phyloP scores from a whole-genome alignment of 1,140 invertebrate genomes.

The Triops longicaudatus region DNA sequence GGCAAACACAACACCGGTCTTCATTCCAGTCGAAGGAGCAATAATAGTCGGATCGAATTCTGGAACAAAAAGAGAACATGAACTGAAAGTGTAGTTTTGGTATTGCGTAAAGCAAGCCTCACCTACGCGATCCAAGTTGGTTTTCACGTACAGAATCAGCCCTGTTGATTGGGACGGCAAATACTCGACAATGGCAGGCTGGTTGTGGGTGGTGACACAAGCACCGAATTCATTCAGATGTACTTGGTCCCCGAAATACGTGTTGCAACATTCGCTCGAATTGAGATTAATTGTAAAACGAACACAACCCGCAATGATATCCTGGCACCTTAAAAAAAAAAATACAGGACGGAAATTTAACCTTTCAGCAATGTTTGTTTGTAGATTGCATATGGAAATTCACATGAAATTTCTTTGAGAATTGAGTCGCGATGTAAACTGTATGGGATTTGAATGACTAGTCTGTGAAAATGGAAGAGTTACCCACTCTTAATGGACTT shows the following conservation, averaged over 20 bases:
- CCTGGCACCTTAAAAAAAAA: no score
- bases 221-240: background rate
- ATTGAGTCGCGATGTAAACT: no score
- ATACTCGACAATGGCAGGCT: background rate
- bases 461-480: no score
- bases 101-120: background rate
- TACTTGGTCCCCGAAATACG: background rate
- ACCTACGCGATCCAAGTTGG: background rate
- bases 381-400: no score
- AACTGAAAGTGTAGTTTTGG: background rate
- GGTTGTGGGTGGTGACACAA: background rate
- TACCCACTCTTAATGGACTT: no score
- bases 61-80: background rate
- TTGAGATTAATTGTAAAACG: no score
- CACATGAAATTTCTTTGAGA: no score
- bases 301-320: no score
- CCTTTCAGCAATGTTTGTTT: no score
- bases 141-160: background rate
- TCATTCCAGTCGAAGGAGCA: background rate
- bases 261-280: no score
- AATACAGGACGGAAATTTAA: no score
- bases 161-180: background rate
- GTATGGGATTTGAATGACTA: no score
- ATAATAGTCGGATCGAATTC: slow-evolving; percentile 19
- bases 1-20: slow-evolving; percentile 14